Evolutionary conservation across 1,140 invertebrate genomes (phyloP).

Genomic region (Popillia japonica): DNA sequence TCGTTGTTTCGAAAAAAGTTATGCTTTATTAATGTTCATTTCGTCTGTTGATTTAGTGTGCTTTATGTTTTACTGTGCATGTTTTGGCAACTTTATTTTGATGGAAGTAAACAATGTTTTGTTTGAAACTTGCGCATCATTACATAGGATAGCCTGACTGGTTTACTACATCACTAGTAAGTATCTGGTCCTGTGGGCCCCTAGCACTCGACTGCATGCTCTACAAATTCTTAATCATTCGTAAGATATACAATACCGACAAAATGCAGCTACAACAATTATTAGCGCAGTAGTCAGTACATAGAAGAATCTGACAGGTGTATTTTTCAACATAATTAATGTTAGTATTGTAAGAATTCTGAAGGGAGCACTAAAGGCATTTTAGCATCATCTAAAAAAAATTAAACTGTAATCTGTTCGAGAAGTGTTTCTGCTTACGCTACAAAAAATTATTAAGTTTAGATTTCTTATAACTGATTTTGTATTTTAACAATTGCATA

Average conservation of each 20-base stretch:
- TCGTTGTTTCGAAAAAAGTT: not conserved
- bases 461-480: no score
- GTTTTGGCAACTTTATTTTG: slow-evolving; percentile 47
- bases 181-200: slow-evolving; percentile 63
- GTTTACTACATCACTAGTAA: slow-evolving; percentile 68
- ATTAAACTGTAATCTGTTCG: no score
- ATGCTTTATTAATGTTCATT: slow-evolving; percentile 20
- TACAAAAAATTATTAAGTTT: no score
- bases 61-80: slow-evolving; percentile 27
- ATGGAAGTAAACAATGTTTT: slow-evolving; percentile 66
- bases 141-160: slow-evolving; percentile 72
- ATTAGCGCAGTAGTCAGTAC: no score
- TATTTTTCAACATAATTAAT: no score
- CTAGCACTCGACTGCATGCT: slow-evolving; percentile 54
- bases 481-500: no score
- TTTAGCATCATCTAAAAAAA: no score
- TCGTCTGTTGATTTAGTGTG: not conserved
- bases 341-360: no score
- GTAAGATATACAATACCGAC: not conserved
- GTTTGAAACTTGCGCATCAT: slow-evolving; percentile 72
- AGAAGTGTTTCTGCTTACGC: no score
- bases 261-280: not conserved
- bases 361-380: no score
- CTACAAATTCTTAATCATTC: slow-evolving; percentile 39
- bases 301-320: no score